Evolutionary conservation across 2,888 invertebrate species (phyloP), one percentile per base, ranked within the genome.

Genomic region (Caradrina clavipalpis): DNA sequence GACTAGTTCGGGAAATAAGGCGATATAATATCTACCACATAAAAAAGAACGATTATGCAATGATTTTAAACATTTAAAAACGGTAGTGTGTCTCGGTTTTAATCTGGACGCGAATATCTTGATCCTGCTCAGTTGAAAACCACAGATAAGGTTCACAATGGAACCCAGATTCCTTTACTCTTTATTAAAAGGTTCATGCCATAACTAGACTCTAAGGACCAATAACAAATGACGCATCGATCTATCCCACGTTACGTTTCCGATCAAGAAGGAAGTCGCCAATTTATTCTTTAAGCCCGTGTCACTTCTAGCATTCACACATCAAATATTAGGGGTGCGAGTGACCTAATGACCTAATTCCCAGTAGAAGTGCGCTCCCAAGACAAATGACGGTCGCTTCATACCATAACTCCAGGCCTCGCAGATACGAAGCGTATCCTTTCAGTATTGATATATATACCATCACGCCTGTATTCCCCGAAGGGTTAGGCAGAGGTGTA

Each of bases 381-480:
- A 83, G 83, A 85, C 82, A 84, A 88, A 88, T 86, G 85, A 70
- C 57, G 68, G 72, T 59, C 81, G 31, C 61, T 57, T 65, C 76
- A 69, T 57, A 53, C 47, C 57, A 69, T 60, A 45, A 59, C 56
- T 67, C 50, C 26, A 57, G 63, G 26, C 50, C 55, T 45, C 51
- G 45, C 47, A 57, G 51, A 64, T 62, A 69, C 26, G 19, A 13
- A 35, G 45, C n/a, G 49, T 42, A 53, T 59, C 54, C 69, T 73
- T 69, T 73, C 64, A 59, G 54, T 61, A 56, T 78, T 68, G 71
- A 72, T 57, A 57, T 58, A 80, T 76, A n/a, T n/a, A n/a, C n/a
- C n/a, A n/a, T n/a, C n/a, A n/a, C n/a, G n/a, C n/a, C n/a, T n/a
- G n/a, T n/a, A n/a, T n/a, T n/a, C n/a, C n/a, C n/a, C n/a, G n/a